Base-by-base conservation (phyloP, 2,113 vertebrate genomes). In the Gallinago media region DNA sequence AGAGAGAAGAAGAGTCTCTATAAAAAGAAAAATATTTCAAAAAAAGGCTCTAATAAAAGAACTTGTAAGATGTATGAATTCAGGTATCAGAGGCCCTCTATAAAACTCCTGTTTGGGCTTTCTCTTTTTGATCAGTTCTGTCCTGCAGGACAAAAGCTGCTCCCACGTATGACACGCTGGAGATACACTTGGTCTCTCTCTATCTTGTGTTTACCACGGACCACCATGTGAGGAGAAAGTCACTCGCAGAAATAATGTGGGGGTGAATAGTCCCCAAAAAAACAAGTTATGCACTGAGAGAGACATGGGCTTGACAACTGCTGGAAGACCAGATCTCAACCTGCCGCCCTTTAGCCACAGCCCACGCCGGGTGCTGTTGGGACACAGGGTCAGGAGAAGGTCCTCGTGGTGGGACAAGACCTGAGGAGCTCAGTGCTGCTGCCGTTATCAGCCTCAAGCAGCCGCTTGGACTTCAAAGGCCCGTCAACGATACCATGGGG, bases 401-500 rank as follows among this genome's bases (percentile, higher is more conserved):
- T 52, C 66, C n/a, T 11, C 1, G 9, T 26, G 67, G 31, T 32
- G 32, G 49, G 27, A 85, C 10, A 4, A 61, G 82, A 91, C 27
- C 13, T 1, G 0, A n/a, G 38, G 40, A 85, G 31, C 50, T 63
- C 62, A 63, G 56, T 34, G 11, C 31, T 27, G 26, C 26, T 20
- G 2, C 38, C 2, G 1, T 36, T 25, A 56, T 9, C 70, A 46
- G 22, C 31, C 36, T 31, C 3, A 22, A 94, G 59, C 49, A 80
- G 63, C 42, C 6, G 2, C 42, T 34, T 20, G 32, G 12, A 73
- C 62, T 67, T 70, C 72, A 40, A 44, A 91, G 36, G n/a, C 21
- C 65, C 3, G 0, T n/a, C n/a, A 34, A 3, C 0, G 0, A 40
- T 26, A 71, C 34, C 3, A 1, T 5, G 1, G 42, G 42, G 25